Evolutionary conservation across 2,888 invertebrate genomes (phyloP), one percentile per base, ranked within the genome.

Genomic region (Dexiosoma caninum): DNA sequence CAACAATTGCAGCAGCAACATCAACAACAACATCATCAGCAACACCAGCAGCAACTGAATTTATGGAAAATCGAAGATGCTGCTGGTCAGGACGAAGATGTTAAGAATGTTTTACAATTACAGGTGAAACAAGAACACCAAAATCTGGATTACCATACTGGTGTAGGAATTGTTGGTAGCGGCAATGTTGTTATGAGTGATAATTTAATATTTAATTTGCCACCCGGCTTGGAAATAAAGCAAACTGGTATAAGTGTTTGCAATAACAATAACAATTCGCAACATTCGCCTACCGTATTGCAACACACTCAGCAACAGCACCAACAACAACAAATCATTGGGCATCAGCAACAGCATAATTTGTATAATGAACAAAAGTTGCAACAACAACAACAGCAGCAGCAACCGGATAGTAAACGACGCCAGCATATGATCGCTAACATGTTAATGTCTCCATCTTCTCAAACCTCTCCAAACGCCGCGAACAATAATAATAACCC

Each of bases 391-490:
- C 81, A 83, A 53, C 81, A 83, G 21, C 82, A 82, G 10, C 83
- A 82, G 35, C 84, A 83, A 37, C 85, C 84, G 27, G 87, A 88
- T 53, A 84, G 82, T 62, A 83, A 84, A 57, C 83, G 85, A 19
- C 86, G 88, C 8, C 89, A 88, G 69, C 89, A 88, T 83, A 86
- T 88, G 85, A 89, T 88, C 82, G 89, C 88, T 72, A 88, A 88
- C 83, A 89, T 89, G 89, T 84, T 89, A 75, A 84, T 89, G 86
- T 88, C 89, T 87, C 84, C 91, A 89, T 85, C 92, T 85, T 85
- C 92, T 85, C 87, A 79, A 62, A 60, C 66, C 14, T 74, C 85
- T 71, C 14, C 90, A 80, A 82, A 53, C 79, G 74, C 40, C 27
- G 23, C 70, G 21, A 76, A 71, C 30, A 75, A 64, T 64, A 71